phyloP scores from a whole-genome alignment of 2,888 invertebrate species.

The Cinara cedri region DNA sequence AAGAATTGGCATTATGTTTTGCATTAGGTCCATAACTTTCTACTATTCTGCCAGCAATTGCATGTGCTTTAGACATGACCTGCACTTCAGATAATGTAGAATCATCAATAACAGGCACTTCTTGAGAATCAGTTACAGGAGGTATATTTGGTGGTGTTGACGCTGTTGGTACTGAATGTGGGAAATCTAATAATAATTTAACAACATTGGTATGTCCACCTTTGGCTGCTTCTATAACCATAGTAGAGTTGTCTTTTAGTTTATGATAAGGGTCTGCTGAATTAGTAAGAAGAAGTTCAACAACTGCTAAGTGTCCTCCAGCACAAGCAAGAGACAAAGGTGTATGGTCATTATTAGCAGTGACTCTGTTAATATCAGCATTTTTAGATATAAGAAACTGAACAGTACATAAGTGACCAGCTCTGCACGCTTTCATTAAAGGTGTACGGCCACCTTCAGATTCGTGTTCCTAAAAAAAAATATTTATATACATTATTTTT shows the following conservation, averaged over 20 bases:
- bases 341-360: constrained; percentile 95
- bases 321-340: constrained; percentile 95
- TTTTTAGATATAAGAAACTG: constrained; percentile 91
- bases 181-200: constrained; percentile 91
- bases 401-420: constrained; percentile 94
- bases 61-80: constrained; percentile 51
- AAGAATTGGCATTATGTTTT: constrained; percentile 51
- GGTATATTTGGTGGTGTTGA: constrained; percentile 50
- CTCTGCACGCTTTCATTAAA: constrained; percentile 97
- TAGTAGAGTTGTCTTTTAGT: constrained; percentile 97
- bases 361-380: constrained; percentile 85
- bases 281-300: constrained; percentile 87
- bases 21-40: constrained; percentile 55
- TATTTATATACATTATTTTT: constrained; percentile 17
- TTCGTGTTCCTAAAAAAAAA: constrained; percentile 78
- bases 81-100: constrained; percentile 47
- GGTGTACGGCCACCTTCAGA: constrained; percentile 97
- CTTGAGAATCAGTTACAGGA: constrained; percentile 29
- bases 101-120: constrained; percentile 34
- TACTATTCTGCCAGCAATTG: constrained; percentile 52
- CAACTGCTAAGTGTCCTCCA: constrained; percentile 92
- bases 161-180: constrained; percentile 72
- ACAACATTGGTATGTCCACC: constrained; percentile 97
- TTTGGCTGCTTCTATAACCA: constrained; percentile 97
- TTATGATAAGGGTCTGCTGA: constrained; percentile 96